These are phyloP conservation scores for Prionailurus viverrinus DNA, from an alignment of 2,113 vertebrate genomes.

Conservation along the genomic window DNA sequence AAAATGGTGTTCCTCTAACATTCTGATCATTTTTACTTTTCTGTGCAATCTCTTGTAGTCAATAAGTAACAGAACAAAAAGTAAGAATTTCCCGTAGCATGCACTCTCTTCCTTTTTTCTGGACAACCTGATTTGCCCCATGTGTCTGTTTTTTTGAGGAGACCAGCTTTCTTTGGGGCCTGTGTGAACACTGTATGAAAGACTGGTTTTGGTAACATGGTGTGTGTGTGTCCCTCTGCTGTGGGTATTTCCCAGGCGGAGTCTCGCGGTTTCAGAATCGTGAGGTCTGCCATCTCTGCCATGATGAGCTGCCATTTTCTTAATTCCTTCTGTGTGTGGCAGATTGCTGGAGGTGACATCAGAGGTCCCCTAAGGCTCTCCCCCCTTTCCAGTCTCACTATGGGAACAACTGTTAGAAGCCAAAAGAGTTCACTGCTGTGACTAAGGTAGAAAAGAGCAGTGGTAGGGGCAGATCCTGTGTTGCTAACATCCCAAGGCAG, in stretches of 20 bases:
- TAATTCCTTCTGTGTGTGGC: neutral
- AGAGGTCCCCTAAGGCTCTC: rapidly evolving
- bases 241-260: neutral
- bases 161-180: neutral
- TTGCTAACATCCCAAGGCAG: neutral
- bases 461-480: neutral
- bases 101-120: neutral
- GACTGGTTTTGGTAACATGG: neutral
- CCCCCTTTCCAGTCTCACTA: neutral
- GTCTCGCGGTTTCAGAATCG: neutral
- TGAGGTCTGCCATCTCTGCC: neutral
- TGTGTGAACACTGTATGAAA: neutral
- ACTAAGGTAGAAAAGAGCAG: neutral
- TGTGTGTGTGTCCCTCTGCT: neutral
- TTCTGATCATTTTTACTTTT: neutral
- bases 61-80: slow-evolving; percentile 1
- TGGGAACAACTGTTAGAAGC: neutral
- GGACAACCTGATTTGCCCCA: neutral
- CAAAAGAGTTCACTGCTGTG: neutral
- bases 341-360: neutral
- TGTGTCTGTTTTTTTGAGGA: neutral
- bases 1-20: neutral
- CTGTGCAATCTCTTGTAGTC: neutral
- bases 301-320: neutral
- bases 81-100: neutral